A percentile compares a stretch with the other conserved stretches of the same genome.
Evolutionary conservation across 2,888 invertebrate species (phyloP).

Genomic region (Agonopterix subpropinquella): DNA sequence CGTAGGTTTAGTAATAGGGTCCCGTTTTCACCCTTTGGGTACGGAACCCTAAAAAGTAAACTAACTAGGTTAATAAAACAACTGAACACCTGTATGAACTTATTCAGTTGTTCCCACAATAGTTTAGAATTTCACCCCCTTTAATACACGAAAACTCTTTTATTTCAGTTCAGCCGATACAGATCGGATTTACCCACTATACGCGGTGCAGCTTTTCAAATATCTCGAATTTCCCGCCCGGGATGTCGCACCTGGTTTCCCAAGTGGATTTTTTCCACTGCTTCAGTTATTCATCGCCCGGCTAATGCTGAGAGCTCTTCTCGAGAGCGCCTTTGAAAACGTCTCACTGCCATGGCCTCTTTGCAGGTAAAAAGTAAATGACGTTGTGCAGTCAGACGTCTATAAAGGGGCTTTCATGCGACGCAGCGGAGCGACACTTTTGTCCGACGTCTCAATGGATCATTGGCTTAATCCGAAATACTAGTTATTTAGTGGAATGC

Average conservation of each 20-base stretch:
- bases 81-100: too few species aligned
- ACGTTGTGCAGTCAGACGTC: conserved; percentile 26
- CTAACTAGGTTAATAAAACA: too few species aligned
- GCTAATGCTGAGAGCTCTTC: conserved; percentile 24
- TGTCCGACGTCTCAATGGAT: conserved; percentile 1
- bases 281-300: conserved; percentile 23
- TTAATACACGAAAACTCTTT: conserved; percentile 15
- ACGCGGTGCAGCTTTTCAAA: conserved; percentile 1
- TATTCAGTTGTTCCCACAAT: too few species aligned
- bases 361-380: conserved; percentile 35
- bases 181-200: conserved; percentile 14
- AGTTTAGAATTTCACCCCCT: conserved; percentile 5
- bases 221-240: conserved; percentile 5
- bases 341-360: conserved; percentile 24
- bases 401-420: conserved; percentile 23
- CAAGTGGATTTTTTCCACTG: conserved; percentile 21
- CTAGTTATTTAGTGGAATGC: too few species aligned
- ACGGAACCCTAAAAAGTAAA: too few species aligned
- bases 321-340: conserved; percentile 18
- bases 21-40: too few species aligned
- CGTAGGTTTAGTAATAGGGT: too few species aligned
- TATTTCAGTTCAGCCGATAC: conserved; percentile 15
- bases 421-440: conserved; percentile 4
- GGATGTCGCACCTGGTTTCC: conserved; percentile 11
- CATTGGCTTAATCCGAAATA: conserved; percentile 3